Conservation (phyloP, 2,888 invertebrate species). For the Dusona sp. region DNA sequence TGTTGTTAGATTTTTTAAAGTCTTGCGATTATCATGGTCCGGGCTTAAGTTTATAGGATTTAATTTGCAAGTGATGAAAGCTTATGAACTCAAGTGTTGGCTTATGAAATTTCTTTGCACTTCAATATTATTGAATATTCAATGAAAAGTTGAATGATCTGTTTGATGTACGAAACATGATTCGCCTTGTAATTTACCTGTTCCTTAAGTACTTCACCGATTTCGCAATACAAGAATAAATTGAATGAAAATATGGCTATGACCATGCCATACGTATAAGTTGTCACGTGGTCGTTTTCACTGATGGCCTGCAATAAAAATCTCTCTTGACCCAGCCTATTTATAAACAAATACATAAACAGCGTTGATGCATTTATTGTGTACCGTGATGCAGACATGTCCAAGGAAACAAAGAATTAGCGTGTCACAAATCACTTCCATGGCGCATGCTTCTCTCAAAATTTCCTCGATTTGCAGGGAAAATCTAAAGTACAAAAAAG, state of each 20-base stretch:
- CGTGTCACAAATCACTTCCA: conserved; percentile 78
- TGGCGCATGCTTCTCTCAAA: conserved; percentile 76
- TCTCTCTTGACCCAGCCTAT: no score
- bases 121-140: neutral
- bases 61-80: neutral
- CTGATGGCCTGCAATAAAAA: conserved; percentile 50
- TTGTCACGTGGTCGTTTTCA: conserved; percentile 36
- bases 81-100: no score
- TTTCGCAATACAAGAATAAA: conserved; percentile 58
- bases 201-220: conserved; percentile 75
- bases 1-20: no score
- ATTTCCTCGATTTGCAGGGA: conserved; percentile 71
- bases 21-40: no score
- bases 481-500: conserved; percentile 49
- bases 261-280: conserved; percentile 45
- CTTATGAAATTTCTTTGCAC: no score
- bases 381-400: conserved; percentile 78
- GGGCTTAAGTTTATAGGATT: neutral
- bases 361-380: neutral
- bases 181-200: conserved; percentile 69
- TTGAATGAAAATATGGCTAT: conserved; percentile 34
- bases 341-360: no score
- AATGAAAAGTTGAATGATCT: neutral
- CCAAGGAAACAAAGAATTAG: conserved; percentile 80
- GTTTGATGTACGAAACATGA: neutral